Base-by-base conservation (phyloP, 53 echinoderm and acorn worm species). In the Paracentrotus lividus region DNA sequence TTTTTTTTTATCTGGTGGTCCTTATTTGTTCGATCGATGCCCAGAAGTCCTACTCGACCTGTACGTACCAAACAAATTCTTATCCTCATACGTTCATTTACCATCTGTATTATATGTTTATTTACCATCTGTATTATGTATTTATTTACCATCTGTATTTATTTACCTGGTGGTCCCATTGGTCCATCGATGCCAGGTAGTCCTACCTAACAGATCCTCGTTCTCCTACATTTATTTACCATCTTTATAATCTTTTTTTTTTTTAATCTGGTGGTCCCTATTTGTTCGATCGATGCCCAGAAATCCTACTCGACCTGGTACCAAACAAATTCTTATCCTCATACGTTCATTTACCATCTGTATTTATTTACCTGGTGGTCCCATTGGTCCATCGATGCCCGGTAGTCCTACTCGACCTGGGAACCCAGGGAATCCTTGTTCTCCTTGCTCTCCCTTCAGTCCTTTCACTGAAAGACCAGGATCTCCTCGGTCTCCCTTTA, bases 401-500 rank as follows among this genome's bases (percentile, higher is more conserved):
- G 94, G 91, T 52, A 84, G 55, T 26, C 94, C 94, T 36, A 42
- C 44, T 8, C 67, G 69, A 1, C 95, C 95, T 7, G 47, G 29
- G 32, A 68, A 75, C 18, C 95, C 91, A 42, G 13, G 33, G 34
- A 27, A 85, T 14, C 95, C 93, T 24, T 0, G 2, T 2, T 47
- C 87, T 29, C 95, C 93, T 40, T 5, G 10, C 27, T 93, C 95
- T 42, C 93, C 95, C 65, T 90, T 72, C n/a, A 58, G 8, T 2
- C 95, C 93, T 23, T 57, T 31, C 76, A 24, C 49, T 1, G 60
- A 42, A 23, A 45, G n/a, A 36, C 34, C 36, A 2, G 36, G 92
- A n/a, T 42, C 77, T 53, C 90, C 94, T 24, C 49, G 51, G 16
- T 86, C 49, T 67, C 97, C 97, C 42, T 88, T 95, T 10, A 8